A percentile compares a stretch with the other conserved stretches of the same genome.
Conservation (phyloP, 2,888 invertebrate genomes). For the Nymphalis c-album region DNA sequence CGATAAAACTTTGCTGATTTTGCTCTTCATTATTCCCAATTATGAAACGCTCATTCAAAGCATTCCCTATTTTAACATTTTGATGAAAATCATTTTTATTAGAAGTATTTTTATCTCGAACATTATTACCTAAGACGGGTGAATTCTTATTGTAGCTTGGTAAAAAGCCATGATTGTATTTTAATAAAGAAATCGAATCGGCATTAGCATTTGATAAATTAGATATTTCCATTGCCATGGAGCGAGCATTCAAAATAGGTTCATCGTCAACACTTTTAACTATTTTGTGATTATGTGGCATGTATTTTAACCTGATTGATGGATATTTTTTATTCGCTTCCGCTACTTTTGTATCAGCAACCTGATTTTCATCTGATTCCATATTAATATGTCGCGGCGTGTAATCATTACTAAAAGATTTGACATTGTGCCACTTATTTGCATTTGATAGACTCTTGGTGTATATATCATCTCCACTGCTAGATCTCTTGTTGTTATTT, state of each 20-base stretch:
- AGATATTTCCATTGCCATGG: constrained; percentile 58
- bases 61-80: constrained; percentile 69
- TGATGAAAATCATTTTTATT: constrained; percentile 54
- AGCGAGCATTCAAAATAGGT: constrained; percentile 51
- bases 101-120: constrained; percentile 34
- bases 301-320: constrained; percentile 56
- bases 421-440: constrained; percentile 72
- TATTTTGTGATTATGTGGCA: constrained; percentile 50
- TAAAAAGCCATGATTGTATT: constrained; percentile 66
- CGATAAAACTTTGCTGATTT: constrained; percentile 62
- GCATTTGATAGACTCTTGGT: constrained; percentile 54
- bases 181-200: constrained; percentile 57
- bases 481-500: constrained; percentile 40
- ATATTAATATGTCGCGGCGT: constrained; percentile 59
- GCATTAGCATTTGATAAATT: constrained; percentile 53
- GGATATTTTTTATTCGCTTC: constrained; percentile 52
- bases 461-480: constrained; percentile 50
- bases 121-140: constrained; percentile 25
- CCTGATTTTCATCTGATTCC: constrained; percentile 43
- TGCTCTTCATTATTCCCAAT: constrained; percentile 57
- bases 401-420: constrained; percentile 63
- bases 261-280: constrained; percentile 47
- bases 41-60: constrained; percentile 62
- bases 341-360: constrained; percentile 45
- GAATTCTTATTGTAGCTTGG: constrained; percentile 46